These are phyloP conservation scores for Chymomyza costata DNA, from an alignment of 1,140 invertebrate genomes.

Conservation along the genomic window DNA sequence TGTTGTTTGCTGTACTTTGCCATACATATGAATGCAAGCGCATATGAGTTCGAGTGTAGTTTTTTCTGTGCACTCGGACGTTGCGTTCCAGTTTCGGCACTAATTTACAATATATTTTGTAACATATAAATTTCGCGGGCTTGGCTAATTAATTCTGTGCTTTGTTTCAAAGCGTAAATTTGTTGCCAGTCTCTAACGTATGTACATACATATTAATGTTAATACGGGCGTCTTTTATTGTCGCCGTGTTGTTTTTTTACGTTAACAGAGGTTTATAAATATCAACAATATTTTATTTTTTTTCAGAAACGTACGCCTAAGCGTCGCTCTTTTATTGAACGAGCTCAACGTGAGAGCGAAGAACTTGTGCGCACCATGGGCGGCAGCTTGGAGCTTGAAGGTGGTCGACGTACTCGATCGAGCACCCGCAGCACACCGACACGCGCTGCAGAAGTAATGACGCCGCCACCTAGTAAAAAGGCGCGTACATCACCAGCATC, in stretches of 20 bases:
- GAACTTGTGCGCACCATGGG: slow-evolving; percentile 70
- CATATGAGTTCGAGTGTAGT: too few species aligned
- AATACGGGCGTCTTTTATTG: too few species aligned
- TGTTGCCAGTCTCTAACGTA: too few species aligned
- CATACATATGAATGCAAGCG: slow-evolving; percentile 30
- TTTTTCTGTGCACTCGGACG: too few species aligned
- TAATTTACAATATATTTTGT: too few species aligned
- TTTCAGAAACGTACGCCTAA: slow-evolving; percentile 68
- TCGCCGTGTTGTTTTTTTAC: too few species aligned
- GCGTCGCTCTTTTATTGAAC: slow-evolving; percentile 63
- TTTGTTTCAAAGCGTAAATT: too few species aligned
- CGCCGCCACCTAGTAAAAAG: slow-evolving; percentile 71
- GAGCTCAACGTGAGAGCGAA: slow-evolving; percentile 67
- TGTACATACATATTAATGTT: too few species aligned
- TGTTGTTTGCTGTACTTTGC: slow-evolving; percentile 71
- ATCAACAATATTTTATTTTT: too few species aligned
- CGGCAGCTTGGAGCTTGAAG: slow-evolving; percentile 60
- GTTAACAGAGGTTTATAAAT: slow-evolving; percentile 12
- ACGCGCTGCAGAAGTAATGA: slow-evolving; percentile 35
- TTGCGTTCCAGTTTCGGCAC: too few species aligned
- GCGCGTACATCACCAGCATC: slow-evolving; percentile 54
- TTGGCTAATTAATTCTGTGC: too few species aligned
- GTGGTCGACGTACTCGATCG: slow-evolving; percentile 63
- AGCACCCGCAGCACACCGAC: slow-evolving; percentile 68
- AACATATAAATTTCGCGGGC: too few species aligned